Conservation (phyloP, 53 echinoderm and acorn worm species). For the Antedon mediterranea region DNA sequence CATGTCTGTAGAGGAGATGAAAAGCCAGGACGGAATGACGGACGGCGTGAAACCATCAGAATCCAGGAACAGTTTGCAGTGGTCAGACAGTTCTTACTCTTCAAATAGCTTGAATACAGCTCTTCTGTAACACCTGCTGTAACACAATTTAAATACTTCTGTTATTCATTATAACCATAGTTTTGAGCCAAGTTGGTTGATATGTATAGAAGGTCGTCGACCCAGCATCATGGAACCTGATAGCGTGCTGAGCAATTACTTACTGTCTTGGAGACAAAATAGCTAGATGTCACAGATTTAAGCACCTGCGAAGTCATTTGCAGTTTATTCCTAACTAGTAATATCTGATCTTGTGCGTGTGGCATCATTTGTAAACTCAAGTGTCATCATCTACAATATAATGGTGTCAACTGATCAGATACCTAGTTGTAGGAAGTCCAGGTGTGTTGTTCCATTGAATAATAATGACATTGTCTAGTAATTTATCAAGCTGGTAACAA, state of each 20-base stretch:
- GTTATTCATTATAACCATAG: background rate
- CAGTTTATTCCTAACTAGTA: too few species aligned
- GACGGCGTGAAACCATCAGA: background rate
- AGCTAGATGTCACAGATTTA: too few species aligned
- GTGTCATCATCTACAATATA: background rate
- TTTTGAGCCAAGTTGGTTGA: background rate
- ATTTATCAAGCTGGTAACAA: too few species aligned
- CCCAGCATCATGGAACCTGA: too few species aligned
- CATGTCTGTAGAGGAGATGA: conserved; percentile 66
- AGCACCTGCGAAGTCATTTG: too few species aligned
- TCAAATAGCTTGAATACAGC: background rate
- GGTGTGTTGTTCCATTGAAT: background rate
- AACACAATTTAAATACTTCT: background rate
- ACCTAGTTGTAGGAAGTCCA: background rate
- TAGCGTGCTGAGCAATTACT: too few species aligned
- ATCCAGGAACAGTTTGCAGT: background rate
- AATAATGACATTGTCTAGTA: too few species aligned
- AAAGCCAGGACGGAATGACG: background rate
- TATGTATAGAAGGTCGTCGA: background rate
- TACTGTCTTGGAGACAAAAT: too few species aligned
- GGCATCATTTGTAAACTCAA: too few species aligned
- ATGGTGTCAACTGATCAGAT: background rate
- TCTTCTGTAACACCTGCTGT: background rate
- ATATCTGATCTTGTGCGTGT: too few species aligned
- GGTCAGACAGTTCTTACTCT: background rate